Evolutionary conservation across 2,888 invertebrate genomes (phyloP).

Genomic region (Ornithoptera priamus): DNA sequence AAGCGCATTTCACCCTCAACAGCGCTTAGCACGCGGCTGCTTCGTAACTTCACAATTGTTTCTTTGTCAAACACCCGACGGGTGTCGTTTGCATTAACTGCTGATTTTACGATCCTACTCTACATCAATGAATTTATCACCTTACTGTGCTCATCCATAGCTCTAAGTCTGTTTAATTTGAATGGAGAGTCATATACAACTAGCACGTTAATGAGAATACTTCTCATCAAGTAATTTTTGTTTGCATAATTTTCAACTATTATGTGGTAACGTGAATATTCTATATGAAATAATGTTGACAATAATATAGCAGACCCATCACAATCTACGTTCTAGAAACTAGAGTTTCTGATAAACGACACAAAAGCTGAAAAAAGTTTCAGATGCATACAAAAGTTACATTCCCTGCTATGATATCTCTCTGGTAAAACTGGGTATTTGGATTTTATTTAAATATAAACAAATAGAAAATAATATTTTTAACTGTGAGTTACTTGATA

Average conservation of each 20-base stretch:
- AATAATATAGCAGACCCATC: neutral
- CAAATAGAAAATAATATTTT: no score
- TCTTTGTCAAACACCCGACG: conserved; percentile 56
- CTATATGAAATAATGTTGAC: neutral
- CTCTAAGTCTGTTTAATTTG: conserved; percentile 12
- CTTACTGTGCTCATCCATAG: conserved; percentile 35
- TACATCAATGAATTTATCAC: conserved; percentile 44
- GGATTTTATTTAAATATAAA: no score
- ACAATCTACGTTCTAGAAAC: neutral
- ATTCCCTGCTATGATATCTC: neutral
- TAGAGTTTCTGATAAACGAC: neutral
- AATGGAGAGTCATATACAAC: neutral
- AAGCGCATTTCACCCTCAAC: conserved; percentile 20
- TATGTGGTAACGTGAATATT: neutral
- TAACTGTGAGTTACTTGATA: no score
- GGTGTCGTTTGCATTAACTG: conserved; percentile 58
- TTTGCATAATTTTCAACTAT: neutral
- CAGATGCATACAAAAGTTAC: neutral
- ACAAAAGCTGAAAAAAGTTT: neutral
- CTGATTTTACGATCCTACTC: conserved; percentile 59
- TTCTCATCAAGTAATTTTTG: neutral
- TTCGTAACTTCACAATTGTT: conserved; percentile 61
- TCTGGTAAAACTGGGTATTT: neutral
- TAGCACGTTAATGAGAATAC: neutral
- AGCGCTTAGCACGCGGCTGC: conserved; percentile 45